Conservation (phyloP, 2,113 vertebrate species). For the Calonectris borealis region DNA sequence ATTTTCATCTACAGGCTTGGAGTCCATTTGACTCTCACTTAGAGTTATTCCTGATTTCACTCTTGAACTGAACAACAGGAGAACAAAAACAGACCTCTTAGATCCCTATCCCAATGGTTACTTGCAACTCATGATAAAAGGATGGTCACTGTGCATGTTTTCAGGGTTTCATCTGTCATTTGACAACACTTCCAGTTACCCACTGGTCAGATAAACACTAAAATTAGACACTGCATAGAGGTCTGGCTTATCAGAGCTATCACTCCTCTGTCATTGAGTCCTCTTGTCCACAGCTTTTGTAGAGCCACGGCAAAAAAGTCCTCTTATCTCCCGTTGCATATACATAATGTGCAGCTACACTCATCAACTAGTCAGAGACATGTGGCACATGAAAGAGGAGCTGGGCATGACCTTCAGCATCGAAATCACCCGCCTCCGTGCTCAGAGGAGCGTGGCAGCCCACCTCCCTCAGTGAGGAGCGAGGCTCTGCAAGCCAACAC, state of each 20-base stretch:
- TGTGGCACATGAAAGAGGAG: not conserved
- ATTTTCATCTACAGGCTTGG: not conserved
- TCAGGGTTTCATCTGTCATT: constrained; percentile 6
- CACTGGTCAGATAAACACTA: constrained; percentile 17
- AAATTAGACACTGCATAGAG: not conserved
- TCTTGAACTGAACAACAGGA: not conserved
- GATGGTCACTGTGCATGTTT: not conserved
- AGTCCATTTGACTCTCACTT: not conserved
- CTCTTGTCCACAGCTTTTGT: not conserved
- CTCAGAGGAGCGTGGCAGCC: not conserved
- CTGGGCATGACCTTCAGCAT: not conserved
- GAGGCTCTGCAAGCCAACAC: not conserved
- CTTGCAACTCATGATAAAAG: not conserved
- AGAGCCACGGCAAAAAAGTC: not conserved
- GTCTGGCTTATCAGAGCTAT: not conserved
- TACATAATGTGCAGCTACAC: not conserved
- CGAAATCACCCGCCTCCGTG: not conserved
- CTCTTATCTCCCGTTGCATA: not conserved
- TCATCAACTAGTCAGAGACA: not conserved
- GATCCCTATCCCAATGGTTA: not conserved
- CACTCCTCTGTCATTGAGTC: not conserved
- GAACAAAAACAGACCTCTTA: not conserved
- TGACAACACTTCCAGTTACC: not conserved
- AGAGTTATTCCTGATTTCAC: not conserved
- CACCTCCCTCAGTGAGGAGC: rapidly evolving